These are phyloP conservation scores for Murina feae DNA, from an alignment of 2,113 vertebrate species.

Conservation along the genomic window DNA sequence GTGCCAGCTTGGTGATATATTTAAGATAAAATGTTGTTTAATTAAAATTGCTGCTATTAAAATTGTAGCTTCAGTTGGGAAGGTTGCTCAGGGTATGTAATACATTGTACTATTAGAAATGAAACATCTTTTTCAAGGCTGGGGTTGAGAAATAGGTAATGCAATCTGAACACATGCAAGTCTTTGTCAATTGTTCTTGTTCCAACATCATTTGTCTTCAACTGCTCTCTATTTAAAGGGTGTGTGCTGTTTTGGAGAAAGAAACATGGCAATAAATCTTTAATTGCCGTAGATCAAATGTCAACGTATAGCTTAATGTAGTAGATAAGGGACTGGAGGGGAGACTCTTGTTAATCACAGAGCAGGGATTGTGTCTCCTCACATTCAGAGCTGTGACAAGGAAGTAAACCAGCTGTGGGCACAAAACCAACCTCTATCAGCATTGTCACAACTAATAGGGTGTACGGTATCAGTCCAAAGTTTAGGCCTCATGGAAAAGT, in stretches of 20 bases:
- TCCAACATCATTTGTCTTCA: constrained; percentile 13
- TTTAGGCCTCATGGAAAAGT: background rate
- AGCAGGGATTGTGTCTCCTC: constrained; percentile 42
- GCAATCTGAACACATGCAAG: background rate
- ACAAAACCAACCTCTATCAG: background rate
- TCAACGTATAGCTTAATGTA: background rate
- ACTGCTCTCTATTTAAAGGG: constrained; percentile 18
- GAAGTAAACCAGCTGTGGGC: background rate
- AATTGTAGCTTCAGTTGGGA: background rate
- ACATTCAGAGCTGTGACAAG: constrained; percentile 15
- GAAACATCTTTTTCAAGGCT: background rate
- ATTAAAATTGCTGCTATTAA: background rate
- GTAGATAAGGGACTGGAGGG: constrained; percentile 29
- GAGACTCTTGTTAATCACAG: constrained; percentile 39
- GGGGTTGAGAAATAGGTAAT: background rate
- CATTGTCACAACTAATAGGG: background rate
- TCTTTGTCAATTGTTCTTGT: constrained; percentile 23
- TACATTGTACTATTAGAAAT: background rate
- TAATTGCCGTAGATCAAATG: constrained; percentile 59
- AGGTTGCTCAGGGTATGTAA: background rate
- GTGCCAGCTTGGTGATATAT: background rate
- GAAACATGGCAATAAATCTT: constrained; percentile 63
- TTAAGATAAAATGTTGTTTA: background rate
- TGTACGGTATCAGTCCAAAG: background rate
- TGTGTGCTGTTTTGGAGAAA: constrained; percentile 11